These are phyloP conservation scores for Pan troglodytes DNA, from an alignment of 2,113 vertebrate species.

Conservation along the genomic window NHGRI_mPanTro3-v2.1_pri NC_072411.2:70286001-70286500, in stretches of 20 bases:
- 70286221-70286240: background rate
- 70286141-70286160: background rate
- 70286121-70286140: background rate
- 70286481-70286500: background rate
- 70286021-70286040: background rate
- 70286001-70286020: background rate
- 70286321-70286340: slow-evolving; percentile 8
- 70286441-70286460: background rate
- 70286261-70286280: background rate
- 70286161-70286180: background rate
- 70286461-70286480: background rate
- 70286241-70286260: background rate
- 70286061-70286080: background rate
- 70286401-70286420: background rate
- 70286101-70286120: background rate
- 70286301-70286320: background rate
- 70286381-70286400: background rate
- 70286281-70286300: background rate
- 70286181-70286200: background rate
- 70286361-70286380: slow-evolving; percentile 25
- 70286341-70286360: background rate
- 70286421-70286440: background rate
- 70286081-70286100: background rate
- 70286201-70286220: background rate
- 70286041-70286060: background rate